Conservation (phyloP, 1,140 invertebrate genomes). For the Aplysia californica region DNA sequence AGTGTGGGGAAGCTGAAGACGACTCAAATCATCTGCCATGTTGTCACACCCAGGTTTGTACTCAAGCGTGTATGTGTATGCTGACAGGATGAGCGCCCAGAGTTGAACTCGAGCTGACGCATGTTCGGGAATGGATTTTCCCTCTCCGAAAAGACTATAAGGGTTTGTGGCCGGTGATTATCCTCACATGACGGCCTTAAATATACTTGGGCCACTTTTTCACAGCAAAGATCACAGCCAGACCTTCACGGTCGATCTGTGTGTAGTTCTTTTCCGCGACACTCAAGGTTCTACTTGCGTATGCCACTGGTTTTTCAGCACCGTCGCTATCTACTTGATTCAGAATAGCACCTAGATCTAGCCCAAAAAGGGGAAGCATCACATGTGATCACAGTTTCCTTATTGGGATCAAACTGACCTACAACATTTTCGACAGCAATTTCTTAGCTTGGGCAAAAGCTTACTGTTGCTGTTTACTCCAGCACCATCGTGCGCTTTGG, state of each 20-base stretch:
- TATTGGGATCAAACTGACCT: slow-evolving; percentile 62
- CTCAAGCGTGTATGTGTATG: too few relatives aligned
- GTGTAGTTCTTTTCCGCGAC: slow-evolving; percentile 68
- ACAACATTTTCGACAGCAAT: slow-evolving; percentile 48
- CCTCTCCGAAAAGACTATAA: too few relatives aligned
- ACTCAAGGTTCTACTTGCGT: slow-evolving; percentile 65
- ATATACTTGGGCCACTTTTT: slow-evolving; percentile 71
- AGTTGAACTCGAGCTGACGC: too few relatives aligned
- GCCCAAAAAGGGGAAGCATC: slow-evolving; percentile 68
- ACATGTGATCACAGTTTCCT: slow-evolving; percentile 64
- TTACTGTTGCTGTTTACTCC: slow-evolving; percentile 19
- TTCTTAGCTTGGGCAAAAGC: slow-evolving; percentile 22
- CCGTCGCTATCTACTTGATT: slow-evolving; percentile 62
- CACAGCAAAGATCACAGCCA: slow-evolving; percentile 71
- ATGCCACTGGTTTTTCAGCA: slow-evolving; percentile 65
- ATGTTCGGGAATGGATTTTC: too few relatives aligned
- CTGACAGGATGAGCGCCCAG: too few relatives aligned
- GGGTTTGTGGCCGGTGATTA: too few relatives aligned
- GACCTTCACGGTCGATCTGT: slow-evolving; percentile 71
- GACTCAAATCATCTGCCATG: too few relatives aligned
- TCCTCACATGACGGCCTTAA: slow-evolving; percentile 60
- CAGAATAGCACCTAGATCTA: slow-evolving; percentile 65
- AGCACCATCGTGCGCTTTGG: slow-evolving; percentile 22
- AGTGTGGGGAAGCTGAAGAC: too few relatives aligned
- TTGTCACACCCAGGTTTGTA: too few relatives aligned